Conservation (phyloP, 2,797 vertebrate genomes). For the Gadopsis bispinosus region DNA sequence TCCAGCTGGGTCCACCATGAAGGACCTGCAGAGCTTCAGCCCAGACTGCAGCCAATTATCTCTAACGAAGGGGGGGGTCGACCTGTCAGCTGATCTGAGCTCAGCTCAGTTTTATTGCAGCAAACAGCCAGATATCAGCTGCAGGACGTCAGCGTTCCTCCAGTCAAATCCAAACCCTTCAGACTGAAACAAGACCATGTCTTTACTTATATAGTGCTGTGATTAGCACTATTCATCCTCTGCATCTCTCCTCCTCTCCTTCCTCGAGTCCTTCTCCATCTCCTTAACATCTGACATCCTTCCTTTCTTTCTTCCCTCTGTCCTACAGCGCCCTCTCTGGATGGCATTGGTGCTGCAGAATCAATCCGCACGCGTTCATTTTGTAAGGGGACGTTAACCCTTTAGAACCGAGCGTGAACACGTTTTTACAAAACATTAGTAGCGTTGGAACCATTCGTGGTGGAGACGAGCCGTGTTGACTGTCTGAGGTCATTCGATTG, state of each 20-base stretch:
- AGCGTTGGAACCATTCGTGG: too few relatives aligned
- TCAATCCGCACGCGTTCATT: neutral
- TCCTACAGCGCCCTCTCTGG: neutral
- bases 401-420: too few relatives aligned
- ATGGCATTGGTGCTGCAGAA: neutral
- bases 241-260: neutral
- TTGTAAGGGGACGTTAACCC: too few relatives aligned
- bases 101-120: neutral
- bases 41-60: conserved; percentile 18
- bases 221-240: conserved; percentile 26
- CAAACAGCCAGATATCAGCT: too few relatives aligned
- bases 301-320: neutral
- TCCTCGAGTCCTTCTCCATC: neutral
- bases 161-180: too few relatives aligned
- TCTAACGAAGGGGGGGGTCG: neutral
- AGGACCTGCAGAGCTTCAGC: conserved; percentile 13
- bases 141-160: too few relatives aligned
- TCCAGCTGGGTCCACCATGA: conserved; percentile 28
- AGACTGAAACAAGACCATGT: too few relatives aligned
- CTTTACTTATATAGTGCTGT: too few relatives aligned
- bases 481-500: too few relatives aligned
- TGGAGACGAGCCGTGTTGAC: too few relatives aligned
- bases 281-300: neutral
- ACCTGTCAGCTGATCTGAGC: conserved; percentile 5
- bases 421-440: too few relatives aligned